Conservation (phyloP, 1,140 invertebrate species). For the Globodera ellingtonae region DNA sequence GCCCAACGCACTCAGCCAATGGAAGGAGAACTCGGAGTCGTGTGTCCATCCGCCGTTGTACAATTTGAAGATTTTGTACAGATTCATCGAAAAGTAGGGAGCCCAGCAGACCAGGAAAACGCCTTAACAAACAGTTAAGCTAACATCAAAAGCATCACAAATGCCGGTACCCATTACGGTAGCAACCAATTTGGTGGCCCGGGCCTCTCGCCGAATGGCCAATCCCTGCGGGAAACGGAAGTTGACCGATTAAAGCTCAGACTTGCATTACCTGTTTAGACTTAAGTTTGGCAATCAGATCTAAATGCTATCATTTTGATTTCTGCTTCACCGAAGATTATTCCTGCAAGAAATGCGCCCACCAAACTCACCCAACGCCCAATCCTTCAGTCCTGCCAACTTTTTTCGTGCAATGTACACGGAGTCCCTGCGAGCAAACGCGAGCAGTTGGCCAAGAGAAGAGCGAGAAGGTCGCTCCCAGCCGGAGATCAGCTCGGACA, state of each 20-base stretch:
- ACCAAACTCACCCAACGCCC: conserved; percentile 52
- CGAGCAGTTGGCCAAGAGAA: conserved; percentile 62
- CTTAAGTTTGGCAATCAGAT: conserved; percentile 64
- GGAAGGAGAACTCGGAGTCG: conserved; percentile 56
- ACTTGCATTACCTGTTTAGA: conserved; percentile 46
- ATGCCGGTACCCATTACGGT: conserved; percentile 62
- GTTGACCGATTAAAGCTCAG: not conserved
- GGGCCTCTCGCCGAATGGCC: conserved; percentile 62
- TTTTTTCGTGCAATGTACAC: conserved; percentile 65
- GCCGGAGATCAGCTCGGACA: conserved; percentile 64
- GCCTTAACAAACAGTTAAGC: conserved; percentile 44
- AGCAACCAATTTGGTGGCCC: conserved; percentile 63
- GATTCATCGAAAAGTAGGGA: conserved; percentile 64
- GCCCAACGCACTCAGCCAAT: conserved; percentile 64
- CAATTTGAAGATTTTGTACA: conserved; percentile 63
- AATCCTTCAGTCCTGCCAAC: conserved; percentile 63
- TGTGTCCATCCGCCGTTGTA: conserved; percentile 50
- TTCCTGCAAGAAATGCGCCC: not conserved
- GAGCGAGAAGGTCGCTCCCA: conserved; percentile 61
- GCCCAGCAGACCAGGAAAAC: conserved; percentile 64
- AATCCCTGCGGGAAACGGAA: conserved; percentile 47
- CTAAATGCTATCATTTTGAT: not conserved
- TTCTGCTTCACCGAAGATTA: not conserved
- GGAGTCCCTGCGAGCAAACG: conserved; percentile 59
- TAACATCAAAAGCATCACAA: conserved; percentile 11